Percentiles rank a stretch among this genome's conserved stretches.
Evolutionary conservation across 2,888 invertebrate genomes (phyloP).

Genomic region (Unio pictorum): DNA sequence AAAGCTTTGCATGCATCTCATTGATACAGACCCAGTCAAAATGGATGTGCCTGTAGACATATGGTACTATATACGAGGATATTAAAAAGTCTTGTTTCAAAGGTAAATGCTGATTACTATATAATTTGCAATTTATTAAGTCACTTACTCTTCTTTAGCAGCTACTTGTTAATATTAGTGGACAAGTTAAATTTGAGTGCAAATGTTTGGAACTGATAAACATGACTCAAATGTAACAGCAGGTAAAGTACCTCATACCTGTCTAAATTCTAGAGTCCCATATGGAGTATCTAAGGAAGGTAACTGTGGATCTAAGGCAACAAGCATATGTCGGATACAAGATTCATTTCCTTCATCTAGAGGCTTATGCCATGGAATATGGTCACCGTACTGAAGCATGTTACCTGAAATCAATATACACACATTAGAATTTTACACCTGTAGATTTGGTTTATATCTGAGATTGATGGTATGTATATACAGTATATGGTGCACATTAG

Average conservation of each 20-base stretch:
- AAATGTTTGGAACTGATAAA: neutral
- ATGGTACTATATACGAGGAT: too few relatives aligned
- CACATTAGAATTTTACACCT: too few relatives aligned
- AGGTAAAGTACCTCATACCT: slow-evolving; percentile 70
- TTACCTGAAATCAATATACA: slow-evolving; percentile 74
- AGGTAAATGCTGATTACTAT: too few relatives aligned
- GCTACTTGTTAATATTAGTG: neutral
- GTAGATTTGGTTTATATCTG: too few relatives aligned
- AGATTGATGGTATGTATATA: too few relatives aligned
- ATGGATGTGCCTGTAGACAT: too few relatives aligned
- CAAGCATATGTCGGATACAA: slow-evolving; percentile 86
- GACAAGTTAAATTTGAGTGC: neutral
- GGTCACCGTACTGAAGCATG: slow-evolving; percentile 88
- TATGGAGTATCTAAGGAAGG: slow-evolving; percentile 79
- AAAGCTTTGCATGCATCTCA: too few relatives aligned
- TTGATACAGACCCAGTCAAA: too few relatives aligned
- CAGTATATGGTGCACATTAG: too few relatives aligned
- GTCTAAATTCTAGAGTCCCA: slow-evolving; percentile 83
- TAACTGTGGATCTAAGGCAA: slow-evolving; percentile 86
- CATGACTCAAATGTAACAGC: neutral
- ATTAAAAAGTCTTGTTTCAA: too few relatives aligned
- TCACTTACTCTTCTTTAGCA: too few relatives aligned
- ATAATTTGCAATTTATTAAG: too few relatives aligned
- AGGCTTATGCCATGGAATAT: slow-evolving; percentile 92
- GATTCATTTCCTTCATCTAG: slow-evolving; percentile 81